Percentiles rank a stretch among this genome's conserved stretches.
Conservation (phyloP, 92 coral and sea anemone species). For the Desmophyllum pertusum region DNA sequence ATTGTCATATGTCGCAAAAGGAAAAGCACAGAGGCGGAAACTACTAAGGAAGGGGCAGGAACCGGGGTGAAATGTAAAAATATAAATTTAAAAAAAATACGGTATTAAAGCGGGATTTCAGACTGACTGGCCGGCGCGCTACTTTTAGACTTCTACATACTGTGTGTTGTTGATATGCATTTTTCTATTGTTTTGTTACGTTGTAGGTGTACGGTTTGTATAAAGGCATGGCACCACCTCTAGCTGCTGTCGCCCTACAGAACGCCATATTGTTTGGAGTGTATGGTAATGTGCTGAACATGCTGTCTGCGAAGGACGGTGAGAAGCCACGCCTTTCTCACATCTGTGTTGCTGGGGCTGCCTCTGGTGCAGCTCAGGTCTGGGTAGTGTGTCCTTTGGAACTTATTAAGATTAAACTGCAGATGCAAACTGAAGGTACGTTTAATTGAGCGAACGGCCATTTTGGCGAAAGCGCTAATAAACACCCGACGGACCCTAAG, state of each 20-base stretch:
- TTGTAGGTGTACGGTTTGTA: conserved; percentile 78
- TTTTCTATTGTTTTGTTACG: not conserved
- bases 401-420: conserved; percentile 89
- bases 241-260: conserved; percentile 79
- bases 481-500: too few relatives aligned
- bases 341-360: conserved; percentile 86
- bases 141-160: too few relatives aligned
- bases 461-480: too few relatives aligned
- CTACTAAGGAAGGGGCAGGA: too few relatives aligned
- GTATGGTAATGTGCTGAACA: conserved; percentile 71
- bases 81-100: too few relatives aligned
- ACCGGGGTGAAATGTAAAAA: too few relatives aligned
- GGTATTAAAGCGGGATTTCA: too few relatives aligned
- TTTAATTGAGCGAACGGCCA: too few relatives aligned
- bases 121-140: too few relatives aligned
- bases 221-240: conserved; percentile 85
- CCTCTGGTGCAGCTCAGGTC: conserved; percentile 82
- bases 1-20: too few relatives aligned
- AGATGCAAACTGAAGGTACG: conserved; percentile 93
- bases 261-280: conserved; percentile 79
- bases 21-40: too few relatives aligned
- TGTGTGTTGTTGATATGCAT: too few relatives aligned
- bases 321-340: conserved; percentile 54
- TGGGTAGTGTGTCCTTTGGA: conserved; percentile 82
- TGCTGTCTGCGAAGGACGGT: conserved; percentile 51